phyloP scores from a whole-genome alignment of 2,113 vertebrate species.

The Zosterops japonicus region DNA sequence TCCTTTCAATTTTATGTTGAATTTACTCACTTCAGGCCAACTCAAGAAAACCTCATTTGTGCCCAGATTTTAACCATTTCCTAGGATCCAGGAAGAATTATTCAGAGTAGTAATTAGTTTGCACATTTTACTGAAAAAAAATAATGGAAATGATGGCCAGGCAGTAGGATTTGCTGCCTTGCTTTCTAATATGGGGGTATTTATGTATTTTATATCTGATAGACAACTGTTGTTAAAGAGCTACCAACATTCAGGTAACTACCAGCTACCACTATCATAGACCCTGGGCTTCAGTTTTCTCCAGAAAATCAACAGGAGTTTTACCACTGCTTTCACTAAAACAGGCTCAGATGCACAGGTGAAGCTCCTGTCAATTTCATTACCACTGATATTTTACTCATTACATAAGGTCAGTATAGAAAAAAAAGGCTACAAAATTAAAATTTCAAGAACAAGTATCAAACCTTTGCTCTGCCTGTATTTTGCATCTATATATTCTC shows the following conservation, averaged over 20 bases:
- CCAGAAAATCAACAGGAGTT: neutral
- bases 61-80: neutral
- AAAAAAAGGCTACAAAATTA: neutral
- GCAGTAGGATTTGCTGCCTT: neutral
- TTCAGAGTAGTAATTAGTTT: neutral
- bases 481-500: neutral
- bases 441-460: neutral
- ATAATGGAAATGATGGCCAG: neutral
- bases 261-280: neutral
- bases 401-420: neutral
- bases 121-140: neutral
- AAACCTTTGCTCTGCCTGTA: neutral
- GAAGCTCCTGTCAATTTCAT: neutral
- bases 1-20: neutral
- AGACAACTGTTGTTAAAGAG: neutral
- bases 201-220: neutral
- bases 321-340: neutral
- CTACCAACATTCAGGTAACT: neutral
- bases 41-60: neutral
- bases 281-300: neutral
- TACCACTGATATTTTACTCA: neutral
- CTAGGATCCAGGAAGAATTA: neutral
- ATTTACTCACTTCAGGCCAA: neutral
- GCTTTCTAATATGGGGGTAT: neutral
- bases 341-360: neutral